Evolutionary conservation across 2,113 vertebrate species (phyloP).

Genomic region (Ictalurus punctatus): DNA sequence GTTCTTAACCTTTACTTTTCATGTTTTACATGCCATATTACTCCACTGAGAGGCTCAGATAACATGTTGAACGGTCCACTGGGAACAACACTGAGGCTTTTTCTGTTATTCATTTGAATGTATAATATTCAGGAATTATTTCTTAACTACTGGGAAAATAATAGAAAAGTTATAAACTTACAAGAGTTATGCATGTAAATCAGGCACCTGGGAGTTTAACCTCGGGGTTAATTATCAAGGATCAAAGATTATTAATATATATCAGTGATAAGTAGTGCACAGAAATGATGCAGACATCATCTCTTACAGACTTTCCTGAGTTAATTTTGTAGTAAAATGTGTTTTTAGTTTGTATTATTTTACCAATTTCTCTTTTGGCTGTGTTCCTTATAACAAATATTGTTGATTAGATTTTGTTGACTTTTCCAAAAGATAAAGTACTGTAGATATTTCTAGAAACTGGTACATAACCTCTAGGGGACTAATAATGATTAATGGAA

Average conservation of each 20-base stretch:
- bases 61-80: neutral
- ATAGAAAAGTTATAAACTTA: neutral
- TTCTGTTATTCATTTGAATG: neutral
- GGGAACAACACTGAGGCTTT: neutral
- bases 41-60: neutral
- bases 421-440: neutral
- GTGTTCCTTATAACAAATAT: neutral
- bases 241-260: neutral
- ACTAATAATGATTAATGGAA: neutral
- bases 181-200: neutral
- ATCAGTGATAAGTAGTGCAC: neutral
- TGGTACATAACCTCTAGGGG: neutral
- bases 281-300: neutral
- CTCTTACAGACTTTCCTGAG: neutral
- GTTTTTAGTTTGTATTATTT: neutral
- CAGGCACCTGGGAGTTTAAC: neutral
- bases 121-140: neutral
- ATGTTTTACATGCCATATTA: constrained; percentile 7
- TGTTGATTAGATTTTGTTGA: neutral
- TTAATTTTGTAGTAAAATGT: neutral
- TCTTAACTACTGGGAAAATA: neutral
- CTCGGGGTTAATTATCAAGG: neutral
- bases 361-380: neutral
- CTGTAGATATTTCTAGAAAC: neutral
- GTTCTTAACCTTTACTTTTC: neutral